These are phyloP conservation scores for Ambastaia sidthimunki DNA, from an alignment of 2,797 vertebrate genomes.

Conservation along the genomic window DNA sequence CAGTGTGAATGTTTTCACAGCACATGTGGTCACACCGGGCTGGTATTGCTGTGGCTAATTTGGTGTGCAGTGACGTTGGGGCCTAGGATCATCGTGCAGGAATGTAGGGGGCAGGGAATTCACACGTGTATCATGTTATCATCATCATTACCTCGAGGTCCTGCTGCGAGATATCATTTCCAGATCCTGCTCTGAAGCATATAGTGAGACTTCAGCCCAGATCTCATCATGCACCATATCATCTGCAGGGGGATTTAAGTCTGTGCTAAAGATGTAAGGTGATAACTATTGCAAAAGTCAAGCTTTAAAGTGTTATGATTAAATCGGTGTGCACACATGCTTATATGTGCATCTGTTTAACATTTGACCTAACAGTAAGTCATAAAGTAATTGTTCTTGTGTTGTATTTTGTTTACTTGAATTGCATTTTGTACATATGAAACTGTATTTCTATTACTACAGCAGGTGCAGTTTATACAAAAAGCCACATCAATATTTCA, in stretches of 20 bases:
- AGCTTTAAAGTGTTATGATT: neutral
- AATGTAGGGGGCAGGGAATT: conserved; percentile 47
- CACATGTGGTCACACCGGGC: conserved; percentile 50
- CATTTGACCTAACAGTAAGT: neutral
- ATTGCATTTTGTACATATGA: neutral
- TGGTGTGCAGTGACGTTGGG: conserved; percentile 25
- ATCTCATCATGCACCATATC: conserved; percentile 5
- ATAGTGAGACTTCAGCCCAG: conserved; percentile 1
- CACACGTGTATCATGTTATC: conserved; percentile 58
- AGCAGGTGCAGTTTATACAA: neutral
- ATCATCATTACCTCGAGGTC: conserved; percentile 46
- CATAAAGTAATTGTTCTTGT: neutral
- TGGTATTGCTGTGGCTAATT: conserved; percentile 46
- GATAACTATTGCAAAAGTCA: conserved; percentile 5
- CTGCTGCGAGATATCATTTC: conserved; percentile 40
- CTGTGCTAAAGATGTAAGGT: neutral
- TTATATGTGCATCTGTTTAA: neutral
- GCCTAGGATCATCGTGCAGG: conserved; percentile 24
- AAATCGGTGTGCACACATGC: neutral
- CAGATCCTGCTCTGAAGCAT: conserved; percentile 26
- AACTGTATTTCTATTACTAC: neutral
- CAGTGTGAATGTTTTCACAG: conserved; percentile 54
- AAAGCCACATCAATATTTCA: neutral
- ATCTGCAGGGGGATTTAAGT: conserved; percentile 19
- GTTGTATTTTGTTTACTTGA: neutral